phyloP scores from a whole-genome alignment of 1,140 invertebrate species.

The Adelges cooleyi region DNA sequence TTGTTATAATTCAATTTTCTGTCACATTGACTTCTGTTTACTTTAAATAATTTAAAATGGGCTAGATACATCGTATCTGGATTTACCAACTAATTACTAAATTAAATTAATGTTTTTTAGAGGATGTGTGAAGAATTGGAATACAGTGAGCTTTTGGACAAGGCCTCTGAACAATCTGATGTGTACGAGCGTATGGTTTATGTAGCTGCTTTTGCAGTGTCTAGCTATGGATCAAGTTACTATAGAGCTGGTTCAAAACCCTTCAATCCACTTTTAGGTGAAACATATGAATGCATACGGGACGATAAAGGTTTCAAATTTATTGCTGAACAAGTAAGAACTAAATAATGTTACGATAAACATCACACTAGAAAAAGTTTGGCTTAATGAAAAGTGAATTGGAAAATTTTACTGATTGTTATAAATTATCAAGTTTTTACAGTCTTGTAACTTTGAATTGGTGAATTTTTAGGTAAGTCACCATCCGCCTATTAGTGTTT shows the following conservation, averaged over 20 bases:
- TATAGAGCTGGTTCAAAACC: constrained; percentile 73
- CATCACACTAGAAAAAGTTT: no score
- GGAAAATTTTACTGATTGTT: no score
- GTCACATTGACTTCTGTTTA: no score
- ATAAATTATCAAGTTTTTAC: background rate
- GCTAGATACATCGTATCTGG: no score
- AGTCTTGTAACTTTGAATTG: background rate
- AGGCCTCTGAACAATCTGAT: constrained; percentile 50
- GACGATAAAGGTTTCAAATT: constrained; percentile 69
- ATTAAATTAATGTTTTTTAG: constrained; percentile 41
- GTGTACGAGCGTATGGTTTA: constrained; percentile 60
- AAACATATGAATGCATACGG: constrained; percentile 70
- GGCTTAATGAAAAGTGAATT: no score
- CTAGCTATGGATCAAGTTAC: constrained; percentile 63
- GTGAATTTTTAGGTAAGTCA: constrained; percentile 56
- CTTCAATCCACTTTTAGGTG: constrained; percentile 75
- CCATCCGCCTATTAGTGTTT: constrained; percentile 74
- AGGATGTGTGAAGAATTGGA: constrained; percentile 74
- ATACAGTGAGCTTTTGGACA: constrained; percentile 66
- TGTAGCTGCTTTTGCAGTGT: constrained; percentile 72
- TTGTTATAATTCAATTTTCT: no score
- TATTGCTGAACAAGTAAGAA: constrained; percentile 53
- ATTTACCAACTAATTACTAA: no score
- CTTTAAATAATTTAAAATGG: no score
- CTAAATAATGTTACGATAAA: no score